A percentile compares a stretch with the other conserved stretches of the same genome.
Evolutionary conservation across 1,140 invertebrate genomes (phyloP).

Genomic region (Drosophila sturtevanti): DNA sequence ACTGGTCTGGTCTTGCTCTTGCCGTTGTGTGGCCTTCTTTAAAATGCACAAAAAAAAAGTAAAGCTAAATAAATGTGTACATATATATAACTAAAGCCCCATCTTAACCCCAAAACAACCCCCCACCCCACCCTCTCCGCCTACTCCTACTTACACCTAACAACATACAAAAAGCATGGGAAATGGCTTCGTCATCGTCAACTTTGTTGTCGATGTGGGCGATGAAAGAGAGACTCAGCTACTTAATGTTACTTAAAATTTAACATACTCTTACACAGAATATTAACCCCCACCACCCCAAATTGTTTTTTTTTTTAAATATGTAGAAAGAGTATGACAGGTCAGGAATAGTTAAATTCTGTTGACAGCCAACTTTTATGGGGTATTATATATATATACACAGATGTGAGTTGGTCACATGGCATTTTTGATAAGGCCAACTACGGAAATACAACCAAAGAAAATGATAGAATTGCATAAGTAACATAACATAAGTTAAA

Average conservation of each 20-base stretch:
- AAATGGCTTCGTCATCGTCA: conserved; percentile 35
- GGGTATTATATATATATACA: not conserved
- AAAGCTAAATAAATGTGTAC: conserved; percentile 30
- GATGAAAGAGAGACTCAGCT: conserved; percentile 20
- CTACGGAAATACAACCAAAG: not conserved
- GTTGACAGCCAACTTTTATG: not conserved
- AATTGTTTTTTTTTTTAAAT: not conserved
- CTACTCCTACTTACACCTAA: too few species aligned
- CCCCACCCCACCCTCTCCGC: not conserved
- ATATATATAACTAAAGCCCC: conserved; percentile 9
- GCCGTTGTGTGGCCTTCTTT: conserved; percentile 42
- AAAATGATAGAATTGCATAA: not conserved
- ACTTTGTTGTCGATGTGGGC: conserved; percentile 13
- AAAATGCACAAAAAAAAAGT: conserved; percentile 43
- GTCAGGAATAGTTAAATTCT: not conserved
- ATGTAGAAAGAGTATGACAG: not conserved
- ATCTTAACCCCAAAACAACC: too few species aligned
- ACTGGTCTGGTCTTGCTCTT: conserved; percentile 10
- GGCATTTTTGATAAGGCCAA: conserved; percentile 5
- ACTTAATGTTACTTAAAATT: conserved; percentile 31
- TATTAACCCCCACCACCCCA: not conserved
- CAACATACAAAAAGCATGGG: conserved; percentile 30
- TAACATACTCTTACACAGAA: conserved; percentile 26
- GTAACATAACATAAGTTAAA: not conserved
- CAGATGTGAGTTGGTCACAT: not conserved